Evolutionary conservation across 2,797 vertebrate genomes (phyloP), one percentile per base, ranked within the genome.

Genomic region (Notolepis coatsorum): DNA sequence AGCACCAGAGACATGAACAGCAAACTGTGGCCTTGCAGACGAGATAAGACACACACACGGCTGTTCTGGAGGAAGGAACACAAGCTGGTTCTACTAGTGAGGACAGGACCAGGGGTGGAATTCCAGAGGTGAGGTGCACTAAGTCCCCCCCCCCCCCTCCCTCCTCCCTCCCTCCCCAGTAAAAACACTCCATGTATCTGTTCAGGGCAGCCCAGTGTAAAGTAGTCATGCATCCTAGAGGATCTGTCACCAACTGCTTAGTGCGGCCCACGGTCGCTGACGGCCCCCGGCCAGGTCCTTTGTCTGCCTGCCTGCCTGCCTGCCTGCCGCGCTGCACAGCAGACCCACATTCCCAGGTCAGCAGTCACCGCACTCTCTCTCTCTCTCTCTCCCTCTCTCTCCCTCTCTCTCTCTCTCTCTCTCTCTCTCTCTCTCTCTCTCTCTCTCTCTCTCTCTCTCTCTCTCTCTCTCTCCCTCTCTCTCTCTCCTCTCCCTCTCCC

Each of bases 181-280:
- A 83, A 92, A 91, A 93, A 92, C 87, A 86, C 23, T 33, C 61
- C 5, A 54, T 54, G 60, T 21, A 59, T 65, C 61, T 35, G 2
- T 65, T 56, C 10, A 38, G 56, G 67, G 70, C 86, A 81, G 75
- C 69, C 68, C 82, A 77, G 86, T 88, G 85, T 79, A 81, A 85
- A 90, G 87, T 91, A 82, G 87, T 91, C 90, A 90, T 84, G 93
- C 89, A 79, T 90, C 88, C 85, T 71, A 73, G 71, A 76, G 56
- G 80, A 82, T 89, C 87, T 90, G 90, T 93, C 85, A 89, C 84
- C 90, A 91, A 79, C 81, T 61, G 77, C 78, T 87, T 85, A 86
- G 88, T 73, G 78, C 84, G 84, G 90, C 84, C 77, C 74, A 54
- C 79, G 84, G 88, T 68, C 68, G 88, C 85, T 94, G 91, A 91